phyloP scores from a whole-genome alignment of 2,888 invertebrate genomes.

The Drosophila maculinotata region DNA sequence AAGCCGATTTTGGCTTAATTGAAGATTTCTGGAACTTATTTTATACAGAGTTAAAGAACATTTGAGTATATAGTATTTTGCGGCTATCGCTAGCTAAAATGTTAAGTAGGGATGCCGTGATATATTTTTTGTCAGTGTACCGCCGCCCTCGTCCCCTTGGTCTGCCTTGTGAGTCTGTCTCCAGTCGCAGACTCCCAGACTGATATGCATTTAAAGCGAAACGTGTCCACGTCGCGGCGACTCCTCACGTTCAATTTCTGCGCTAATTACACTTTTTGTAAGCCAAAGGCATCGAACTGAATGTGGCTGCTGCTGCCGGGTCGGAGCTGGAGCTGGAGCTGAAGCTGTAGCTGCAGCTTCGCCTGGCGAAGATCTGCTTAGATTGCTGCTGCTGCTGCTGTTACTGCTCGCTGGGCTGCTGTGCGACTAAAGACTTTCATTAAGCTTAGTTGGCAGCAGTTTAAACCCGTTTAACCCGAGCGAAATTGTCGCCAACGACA shows the following conservation, averaged over 20 bases:
- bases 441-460: constrained; percentile 74
- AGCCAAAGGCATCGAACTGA: constrained; percentile 63
- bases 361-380: constrained; percentile 65
- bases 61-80: background rate
- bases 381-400: constrained; percentile 50
- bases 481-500: constrained; percentile 69
- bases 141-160: background rate
- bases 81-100: background rate
- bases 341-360: background rate
- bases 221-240: constrained; percentile 68
- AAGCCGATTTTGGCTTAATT: background rate
- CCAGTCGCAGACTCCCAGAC: constrained; percentile 46
- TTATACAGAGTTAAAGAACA: background rate
- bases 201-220: constrained; percentile 80
- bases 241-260: constrained; percentile 78
- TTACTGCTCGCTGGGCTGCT: constrained; percentile 17
- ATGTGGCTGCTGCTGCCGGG: constrained; percentile 1
- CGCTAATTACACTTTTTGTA: constrained; percentile 83
- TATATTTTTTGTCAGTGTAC: constrained; percentile 2
- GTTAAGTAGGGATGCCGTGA: background rate
- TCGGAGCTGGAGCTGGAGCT: background rate
- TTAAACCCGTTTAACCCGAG: constrained; percentile 77
- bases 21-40: background rate
- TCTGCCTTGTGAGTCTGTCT: constrained; percentile 13
- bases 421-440: constrained; percentile 75